phyloP scores from a whole-genome alignment of 2,888 invertebrate genomes.

The Polydrusus tereticollis region DNA sequence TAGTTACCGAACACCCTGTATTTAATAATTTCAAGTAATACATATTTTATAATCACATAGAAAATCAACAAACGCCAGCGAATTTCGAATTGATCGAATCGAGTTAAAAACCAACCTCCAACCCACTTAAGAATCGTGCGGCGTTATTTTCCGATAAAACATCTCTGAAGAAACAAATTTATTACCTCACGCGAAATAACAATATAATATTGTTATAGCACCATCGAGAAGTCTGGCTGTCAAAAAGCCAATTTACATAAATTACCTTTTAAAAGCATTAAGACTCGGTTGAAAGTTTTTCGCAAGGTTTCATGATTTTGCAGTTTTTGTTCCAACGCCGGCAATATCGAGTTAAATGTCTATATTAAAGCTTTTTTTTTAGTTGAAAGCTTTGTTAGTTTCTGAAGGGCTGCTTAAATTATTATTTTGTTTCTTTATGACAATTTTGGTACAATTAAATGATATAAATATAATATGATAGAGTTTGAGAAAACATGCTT shows the following conservation, averaged over 20 bases:
- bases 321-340: background rate
- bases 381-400: too few relatives aligned
- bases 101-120: conserved; percentile 30
- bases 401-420: too few relatives aligned
- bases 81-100: conserved; percentile 38
- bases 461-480: too few relatives aligned
- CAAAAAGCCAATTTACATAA: conserved; percentile 63
- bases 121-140: conserved; percentile 33
- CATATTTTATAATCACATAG: conserved; percentile 3
- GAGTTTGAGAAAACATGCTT: too few relatives aligned
- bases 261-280: conserved; percentile 58
- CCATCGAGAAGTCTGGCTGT: conserved; percentile 59
- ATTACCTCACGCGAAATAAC: conserved; percentile 35
- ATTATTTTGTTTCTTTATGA: too few relatives aligned
- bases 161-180: conserved; percentile 36
- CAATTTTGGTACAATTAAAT: too few relatives aligned
- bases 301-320: conserved; percentile 19
- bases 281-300: conserved; percentile 7
- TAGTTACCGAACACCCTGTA: too few relatives aligned
- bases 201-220: conserved; percentile 39
- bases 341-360: background rate
- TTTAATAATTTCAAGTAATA: too few relatives aligned
- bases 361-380: too few relatives aligned
- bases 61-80: background rate
- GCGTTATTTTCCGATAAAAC: conserved; percentile 29